phyloP scores from a whole-genome alignment of 2,888 invertebrate species.

The Callimorpha dominula region DNA sequence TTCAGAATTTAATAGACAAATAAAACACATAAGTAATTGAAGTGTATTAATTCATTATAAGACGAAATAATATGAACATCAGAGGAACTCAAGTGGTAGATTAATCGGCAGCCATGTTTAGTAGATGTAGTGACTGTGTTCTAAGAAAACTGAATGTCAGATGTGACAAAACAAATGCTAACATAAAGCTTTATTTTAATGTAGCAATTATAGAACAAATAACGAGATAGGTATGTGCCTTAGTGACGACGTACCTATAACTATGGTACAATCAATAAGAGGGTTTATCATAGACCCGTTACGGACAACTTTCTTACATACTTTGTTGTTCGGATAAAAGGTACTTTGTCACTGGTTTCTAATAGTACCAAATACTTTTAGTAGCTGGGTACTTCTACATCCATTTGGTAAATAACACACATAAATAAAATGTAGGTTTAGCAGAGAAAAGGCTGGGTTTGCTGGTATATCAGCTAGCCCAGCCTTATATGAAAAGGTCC shows the following conservation, averaged over 20 bases:
- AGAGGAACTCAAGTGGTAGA: constrained; percentile 54
- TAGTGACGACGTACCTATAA: background rate
- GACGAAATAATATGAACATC: constrained; percentile 59
- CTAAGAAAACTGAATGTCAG: constrained; percentile 35
- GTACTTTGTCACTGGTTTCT: background rate
- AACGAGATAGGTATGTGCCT: background rate
- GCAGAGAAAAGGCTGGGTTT: background rate
- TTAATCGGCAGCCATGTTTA: constrained; percentile 59
- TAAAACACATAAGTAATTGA: constrained; percentile 21
- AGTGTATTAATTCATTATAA: constrained; percentile 56
- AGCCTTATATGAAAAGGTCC: background rate
- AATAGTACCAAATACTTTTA: background rate
- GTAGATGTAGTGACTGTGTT: constrained; percentile 59
- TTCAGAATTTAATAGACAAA: background rate
- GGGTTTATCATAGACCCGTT: background rate
- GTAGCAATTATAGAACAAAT: background rate
- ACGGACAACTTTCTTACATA: background rate
- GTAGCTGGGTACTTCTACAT: background rate
- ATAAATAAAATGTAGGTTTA: background rate
- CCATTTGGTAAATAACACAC: no score
- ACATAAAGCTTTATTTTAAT: background rate
- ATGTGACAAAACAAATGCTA: constrained; percentile 12
- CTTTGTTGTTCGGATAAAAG: background rate
- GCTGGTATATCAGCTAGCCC: background rate
- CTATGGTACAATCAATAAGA: background rate